Evolutionary conservation across 2,888 invertebrate genomes (phyloP).

Genomic region (Clanis bilineata): DNA sequence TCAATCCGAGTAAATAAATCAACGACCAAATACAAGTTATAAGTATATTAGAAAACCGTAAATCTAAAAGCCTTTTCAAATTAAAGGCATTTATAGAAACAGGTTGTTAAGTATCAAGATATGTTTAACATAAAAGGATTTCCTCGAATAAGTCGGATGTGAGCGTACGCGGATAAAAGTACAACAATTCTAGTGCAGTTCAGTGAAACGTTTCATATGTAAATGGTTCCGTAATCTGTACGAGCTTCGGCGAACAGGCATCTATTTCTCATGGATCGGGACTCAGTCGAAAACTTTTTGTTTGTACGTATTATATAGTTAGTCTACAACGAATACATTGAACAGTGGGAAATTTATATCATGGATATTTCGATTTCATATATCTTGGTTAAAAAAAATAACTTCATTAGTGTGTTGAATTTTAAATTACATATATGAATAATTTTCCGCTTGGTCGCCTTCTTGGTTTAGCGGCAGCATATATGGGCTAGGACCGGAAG

Average conservation of each 20-base stretch:
- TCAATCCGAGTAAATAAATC: no score
- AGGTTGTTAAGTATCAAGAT: slow-evolving; percentile 48
- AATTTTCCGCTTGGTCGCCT: no score
- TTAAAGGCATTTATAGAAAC: slow-evolving; percentile 23
- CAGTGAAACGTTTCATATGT: slow-evolving; percentile 77
- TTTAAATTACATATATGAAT: not conserved
- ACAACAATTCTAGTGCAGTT: slow-evolving; percentile 64
- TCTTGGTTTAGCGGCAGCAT: no score
- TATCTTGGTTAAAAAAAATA: not conserved
- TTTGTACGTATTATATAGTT: slow-evolving; percentile 24
- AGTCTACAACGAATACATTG: not conserved
- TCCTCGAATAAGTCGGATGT: slow-evolving; percentile 45
- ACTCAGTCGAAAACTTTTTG: slow-evolving; percentile 58
- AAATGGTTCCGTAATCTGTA: slow-evolving; percentile 74
- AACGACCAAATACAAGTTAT: not conserved
- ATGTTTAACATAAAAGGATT: slow-evolving; percentile 47
- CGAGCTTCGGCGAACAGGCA: slow-evolving; percentile 58
- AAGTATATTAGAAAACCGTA: not conserved
- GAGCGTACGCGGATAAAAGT: slow-evolving; percentile 54
- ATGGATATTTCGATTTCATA: not conserved
- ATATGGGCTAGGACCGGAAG: no score
- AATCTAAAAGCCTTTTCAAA: not conserved
- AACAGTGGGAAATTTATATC: not conserved
- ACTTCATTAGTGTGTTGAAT: not conserved
- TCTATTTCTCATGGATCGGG: slow-evolving; percentile 66